Evolutionary conservation across 1,140 invertebrate species (phyloP), one percentile per base, ranked within the genome.

Genomic region (Drosophila nigrodunni): DNA sequence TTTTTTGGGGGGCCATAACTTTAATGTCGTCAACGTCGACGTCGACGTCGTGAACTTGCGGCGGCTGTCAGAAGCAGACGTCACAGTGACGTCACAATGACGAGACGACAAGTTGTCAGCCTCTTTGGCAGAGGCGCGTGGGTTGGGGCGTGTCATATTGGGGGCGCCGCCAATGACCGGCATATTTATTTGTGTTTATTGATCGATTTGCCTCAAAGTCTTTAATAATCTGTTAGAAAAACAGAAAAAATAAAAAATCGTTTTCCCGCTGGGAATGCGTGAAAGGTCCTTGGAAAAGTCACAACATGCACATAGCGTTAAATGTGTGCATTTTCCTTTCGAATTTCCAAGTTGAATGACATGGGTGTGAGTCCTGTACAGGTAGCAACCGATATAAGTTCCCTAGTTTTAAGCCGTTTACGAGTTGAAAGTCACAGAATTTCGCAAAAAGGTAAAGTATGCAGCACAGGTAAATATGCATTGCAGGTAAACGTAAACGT

Each of bases 361-460:
- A 13, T 66, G 58, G 74, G 74, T 46, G 65, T 46, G 66, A 72
- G 49, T 60, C 59, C 61, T 66, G 46, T 58, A 41, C 66, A 59
- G 66, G 57, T 55, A 47, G 2, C 35, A 47, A 18, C 15, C 0
- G 6, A 41, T 11, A 41, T 50, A 37, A 52, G 55, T 47, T 47
- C 67, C 67, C 61, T 60, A 61, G 55, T 68, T 50, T 43, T 87
- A 87, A 87, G 83, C 80, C 80, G 47, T 87, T 88, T 87, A 80
- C 77, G 76, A 46, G 80, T 88, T 89, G 83, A 89, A 88, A 88
- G 83, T 88, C 83, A 88, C 83, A 83, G 73, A 80, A 60, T 77
- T 69, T 49, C 43, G 55, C 43, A 15, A 15, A 47, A 66, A 73
- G 72, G 76, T 78, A 78, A 77, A 1, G 60, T 74, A 75, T 70